These are phyloP conservation scores for Rhyacichthys aspro DNA, from an alignment of 2,797 vertebrate genomes.

Conservation along the genomic window DNA sequence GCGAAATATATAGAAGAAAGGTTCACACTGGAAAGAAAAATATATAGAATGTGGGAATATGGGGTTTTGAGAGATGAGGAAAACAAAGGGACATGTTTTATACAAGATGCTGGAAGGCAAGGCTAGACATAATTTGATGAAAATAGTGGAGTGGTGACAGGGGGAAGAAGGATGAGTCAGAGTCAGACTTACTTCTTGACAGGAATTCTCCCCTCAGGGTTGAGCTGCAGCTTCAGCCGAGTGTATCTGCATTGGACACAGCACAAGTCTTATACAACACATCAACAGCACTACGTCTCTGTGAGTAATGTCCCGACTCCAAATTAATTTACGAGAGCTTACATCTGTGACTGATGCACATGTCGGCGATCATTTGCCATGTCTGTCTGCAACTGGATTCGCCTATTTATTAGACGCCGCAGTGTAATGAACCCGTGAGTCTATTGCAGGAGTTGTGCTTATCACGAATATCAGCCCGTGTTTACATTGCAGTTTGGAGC, in stretches of 20 bases:
- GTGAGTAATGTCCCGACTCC: not conserved
- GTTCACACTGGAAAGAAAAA: no score
- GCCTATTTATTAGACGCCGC: not conserved
- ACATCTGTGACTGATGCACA: not conserved
- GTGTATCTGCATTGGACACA: conserved; percentile 79
- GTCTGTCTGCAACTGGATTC: not conserved
- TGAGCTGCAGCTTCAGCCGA: conserved; percentile 93
- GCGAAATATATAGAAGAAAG: conserved; percentile 2
- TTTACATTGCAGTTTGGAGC: conserved; percentile 43
- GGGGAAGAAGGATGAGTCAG: conserved; percentile 48
- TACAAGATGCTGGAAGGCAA: conserved; percentile 1
- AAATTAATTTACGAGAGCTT: conserved; percentile 4
- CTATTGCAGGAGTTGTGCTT: not conserved
- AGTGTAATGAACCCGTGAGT: not conserved
- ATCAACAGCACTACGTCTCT: conserved; percentile 22
- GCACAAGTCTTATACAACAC: conserved; percentile 41
- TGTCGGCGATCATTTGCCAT: not conserved
- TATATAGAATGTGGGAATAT: not conserved
- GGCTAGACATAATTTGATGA: conserved; percentile 35
- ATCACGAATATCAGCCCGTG: conserved; percentile 18
- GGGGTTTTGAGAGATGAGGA: conserved; percentile 6
- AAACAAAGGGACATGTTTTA: conserved; percentile 9
- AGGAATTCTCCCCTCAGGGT: conserved; percentile 92
- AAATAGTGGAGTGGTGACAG: conserved; percentile 33
- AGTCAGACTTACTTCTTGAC: conserved; percentile 93